These are phyloP conservation scores for Triplophysa tibetana DNA, from an alignment of 2,113 vertebrate genomes.

Conservation along the genomic window DNA sequence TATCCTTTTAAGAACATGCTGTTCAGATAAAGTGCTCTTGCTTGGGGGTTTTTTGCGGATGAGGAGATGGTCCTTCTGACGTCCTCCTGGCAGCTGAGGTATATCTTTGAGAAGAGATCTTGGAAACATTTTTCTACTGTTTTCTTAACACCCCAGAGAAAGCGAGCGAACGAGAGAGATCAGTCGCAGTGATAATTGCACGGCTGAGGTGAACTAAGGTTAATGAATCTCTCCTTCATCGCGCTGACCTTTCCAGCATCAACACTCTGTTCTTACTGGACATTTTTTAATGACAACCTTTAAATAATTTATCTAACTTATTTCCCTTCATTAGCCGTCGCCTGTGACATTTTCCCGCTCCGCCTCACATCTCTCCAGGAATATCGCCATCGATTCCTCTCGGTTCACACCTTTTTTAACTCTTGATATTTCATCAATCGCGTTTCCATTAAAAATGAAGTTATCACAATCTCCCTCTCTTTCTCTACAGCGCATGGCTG, in stretches of 20 bases:
- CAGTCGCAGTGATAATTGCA: constrained; percentile 74
- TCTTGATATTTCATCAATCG: constrained; percentile 51
- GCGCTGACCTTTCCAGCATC: constrained; percentile 73
- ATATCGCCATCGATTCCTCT: constrained; percentile 33
- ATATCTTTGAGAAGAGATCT: constrained; percentile 11
- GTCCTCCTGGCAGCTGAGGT: background rate
- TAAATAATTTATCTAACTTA: constrained; percentile 81
- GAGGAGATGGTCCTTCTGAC: background rate
- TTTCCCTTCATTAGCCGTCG: constrained; percentile 76
- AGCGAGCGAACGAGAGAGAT: background rate
- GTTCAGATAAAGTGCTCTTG: no score
- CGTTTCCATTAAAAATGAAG: constrained; percentile 65
- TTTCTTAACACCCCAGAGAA: constrained; percentile 7
- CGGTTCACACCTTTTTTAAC: background rate
- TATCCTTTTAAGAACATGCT: no score
- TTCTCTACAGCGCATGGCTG: constrained; percentile 31
- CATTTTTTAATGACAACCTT: constrained; percentile 81
- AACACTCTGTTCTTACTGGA: constrained; percentile 69
- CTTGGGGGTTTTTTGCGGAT: no score
- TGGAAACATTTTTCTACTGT: background rate
- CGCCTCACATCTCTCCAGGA: constrained; percentile 30
- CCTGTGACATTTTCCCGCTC: constrained; percentile 39
- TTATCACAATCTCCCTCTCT: constrained; percentile 18
- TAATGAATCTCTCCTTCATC: constrained; percentile 80
- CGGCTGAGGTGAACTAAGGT: constrained; percentile 73